Conservation (phyloP, 2,888 invertebrate genomes). For the Lacanobia oleracea region DNA sequence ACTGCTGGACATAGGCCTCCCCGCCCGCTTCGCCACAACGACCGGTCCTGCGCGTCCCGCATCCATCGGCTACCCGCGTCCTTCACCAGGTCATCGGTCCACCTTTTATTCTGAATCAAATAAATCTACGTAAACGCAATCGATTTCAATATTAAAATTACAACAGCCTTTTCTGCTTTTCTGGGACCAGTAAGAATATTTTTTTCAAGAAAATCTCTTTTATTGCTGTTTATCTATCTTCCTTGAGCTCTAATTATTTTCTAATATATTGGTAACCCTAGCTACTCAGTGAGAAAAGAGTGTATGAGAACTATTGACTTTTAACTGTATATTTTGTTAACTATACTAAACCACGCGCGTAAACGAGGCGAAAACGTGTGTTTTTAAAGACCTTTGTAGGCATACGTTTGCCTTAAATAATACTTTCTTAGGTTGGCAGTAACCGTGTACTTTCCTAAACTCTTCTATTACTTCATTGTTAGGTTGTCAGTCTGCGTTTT, state of each 20-base stretch:
- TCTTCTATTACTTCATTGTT: slow-evolving; percentile 42
- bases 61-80: no score
- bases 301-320: slow-evolving; percentile 51
- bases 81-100: no score
- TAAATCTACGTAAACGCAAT: no score
- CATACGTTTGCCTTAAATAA: slow-evolving; percentile 47
- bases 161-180: background rate
- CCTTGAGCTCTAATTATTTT: slow-evolving; percentile 6
- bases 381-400: slow-evolving; percentile 32
- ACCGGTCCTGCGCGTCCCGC: no score
- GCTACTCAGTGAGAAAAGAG: slow-evolving; percentile 49
- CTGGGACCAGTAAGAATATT: slow-evolving; percentile 15
- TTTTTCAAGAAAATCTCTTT: background rate
- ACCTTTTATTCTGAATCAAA: no score
- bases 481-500: slow-evolving; percentile 43
- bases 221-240: slow-evolving; percentile 10
- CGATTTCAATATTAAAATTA: no score
- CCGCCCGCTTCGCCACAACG: no score
- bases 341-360: slow-evolving; percentile 17
- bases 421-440: slow-evolving; percentile 47
- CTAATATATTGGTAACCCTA: background rate
- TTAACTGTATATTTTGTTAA: slow-evolving; percentile 63
- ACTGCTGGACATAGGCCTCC: no score
- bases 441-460: slow-evolving; percentile 37
- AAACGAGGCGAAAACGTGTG: slow-evolving; percentile 8